phyloP scores from a whole-genome alignment of 1,140 invertebrate genomes.

The Penaeus vannamei region DNA sequence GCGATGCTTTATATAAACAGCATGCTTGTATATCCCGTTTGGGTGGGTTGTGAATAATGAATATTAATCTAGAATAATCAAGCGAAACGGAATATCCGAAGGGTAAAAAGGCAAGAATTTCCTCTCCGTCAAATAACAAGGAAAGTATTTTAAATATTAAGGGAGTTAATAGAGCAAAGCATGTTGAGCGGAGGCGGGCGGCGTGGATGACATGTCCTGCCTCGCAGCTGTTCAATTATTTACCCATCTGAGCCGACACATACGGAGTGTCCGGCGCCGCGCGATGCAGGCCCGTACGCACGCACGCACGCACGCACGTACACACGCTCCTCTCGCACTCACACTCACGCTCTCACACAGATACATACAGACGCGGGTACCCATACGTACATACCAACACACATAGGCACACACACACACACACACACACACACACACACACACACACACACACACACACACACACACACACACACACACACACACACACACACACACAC shows the following conservation, averaged over 20 bases:
- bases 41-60: too few species aligned
- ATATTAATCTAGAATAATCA: too few species aligned
- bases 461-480: background rate
- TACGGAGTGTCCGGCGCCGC: background rate
- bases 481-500: background rate
- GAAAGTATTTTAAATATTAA: too few species aligned
- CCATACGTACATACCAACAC: background rate
- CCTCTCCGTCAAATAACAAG: too few species aligned
- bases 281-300: background rate
- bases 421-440: conserved; percentile 28
- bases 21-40: too few species aligned
- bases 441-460: background rate
- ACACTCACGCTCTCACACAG: background rate
- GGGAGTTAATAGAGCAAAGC: too few species aligned
- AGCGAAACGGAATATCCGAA: too few species aligned
- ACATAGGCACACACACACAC: conserved; percentile 16
- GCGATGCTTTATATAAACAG: too few species aligned
- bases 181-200: too few species aligned
- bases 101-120: too few species aligned
- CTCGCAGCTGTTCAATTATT: background rate
- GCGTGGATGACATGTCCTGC: background rate
- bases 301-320: background rate
- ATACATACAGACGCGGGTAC: background rate
- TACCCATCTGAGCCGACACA: conserved; percentile 10
- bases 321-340: background rate